A percentile compares a stretch with the other conserved stretches of the same genome.
These are phyloP conservation scores for Aricia artaxerxes DNA, from an alignment of 2,888 invertebrate genomes.

Conservation along the genomic window DNA sequence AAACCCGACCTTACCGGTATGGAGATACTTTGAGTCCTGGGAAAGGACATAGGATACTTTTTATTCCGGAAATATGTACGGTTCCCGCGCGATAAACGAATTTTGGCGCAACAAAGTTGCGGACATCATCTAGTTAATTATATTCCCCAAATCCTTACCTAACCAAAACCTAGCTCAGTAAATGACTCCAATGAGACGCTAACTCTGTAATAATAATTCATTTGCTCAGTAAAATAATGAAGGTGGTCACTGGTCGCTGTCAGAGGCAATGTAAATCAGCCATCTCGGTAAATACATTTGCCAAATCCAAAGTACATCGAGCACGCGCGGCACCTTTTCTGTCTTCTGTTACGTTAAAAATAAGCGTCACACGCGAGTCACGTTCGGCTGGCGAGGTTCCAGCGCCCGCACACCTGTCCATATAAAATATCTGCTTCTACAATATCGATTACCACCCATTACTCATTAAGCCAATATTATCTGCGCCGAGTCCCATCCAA, in stretches of 20 bases:
- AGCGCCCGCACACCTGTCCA: slow-evolving; percentile 46
- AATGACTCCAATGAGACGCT: too few species aligned
- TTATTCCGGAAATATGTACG: too few species aligned
- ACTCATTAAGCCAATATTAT: slow-evolving; percentile 11
- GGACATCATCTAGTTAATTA: too few species aligned
- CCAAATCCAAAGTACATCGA: slow-evolving; percentile 80
- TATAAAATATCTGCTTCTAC: slow-evolving; percentile 42
- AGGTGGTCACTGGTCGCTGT: background rate
- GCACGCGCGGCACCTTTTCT: slow-evolving; percentile 72
- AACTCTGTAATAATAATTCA: background rate
- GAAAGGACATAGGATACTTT: too few species aligned
- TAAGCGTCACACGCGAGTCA: slow-evolving; percentile 78
- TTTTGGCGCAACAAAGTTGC: too few species aligned
- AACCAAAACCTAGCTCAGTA: too few species aligned
- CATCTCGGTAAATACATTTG: slow-evolving; percentile 47
- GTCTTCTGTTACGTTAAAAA: slow-evolving; percentile 77
- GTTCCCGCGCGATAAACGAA: too few species aligned
- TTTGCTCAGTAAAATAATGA: too few species aligned
- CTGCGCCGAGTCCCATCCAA: background rate
- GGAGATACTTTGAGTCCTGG: too few species aligned
- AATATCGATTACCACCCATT: slow-evolving; percentile 29
- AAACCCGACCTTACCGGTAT: too few species aligned
- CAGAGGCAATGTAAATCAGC: background rate
- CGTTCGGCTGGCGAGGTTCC: slow-evolving; percentile 68
- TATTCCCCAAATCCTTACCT: too few species aligned